Evolutionary conservation across 2,888 invertebrate genomes (phyloP).

Genomic region (Erebia palarica): DNA sequence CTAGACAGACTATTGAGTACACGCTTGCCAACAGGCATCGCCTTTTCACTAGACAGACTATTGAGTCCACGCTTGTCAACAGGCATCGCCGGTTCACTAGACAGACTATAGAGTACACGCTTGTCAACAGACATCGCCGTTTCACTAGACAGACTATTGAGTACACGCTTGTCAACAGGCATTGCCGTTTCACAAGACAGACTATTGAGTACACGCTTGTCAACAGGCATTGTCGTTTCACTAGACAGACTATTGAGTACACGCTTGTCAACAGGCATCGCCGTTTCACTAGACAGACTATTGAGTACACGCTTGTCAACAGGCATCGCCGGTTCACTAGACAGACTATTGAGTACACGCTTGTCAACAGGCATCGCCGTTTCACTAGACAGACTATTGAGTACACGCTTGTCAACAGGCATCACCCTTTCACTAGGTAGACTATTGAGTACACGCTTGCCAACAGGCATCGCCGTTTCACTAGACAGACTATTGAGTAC

Average conservation of each 20-base stretch:
- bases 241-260: too few species aligned
- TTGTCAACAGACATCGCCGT: slow-evolving; percentile 86
- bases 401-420: slow-evolving; percentile 72
- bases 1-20: too few species aligned
- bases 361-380: slow-evolving; percentile 86
- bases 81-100: slow-evolving; percentile 84
- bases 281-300: slow-evolving; percentile 74
- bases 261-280: slow-evolving; percentile 80
- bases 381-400: too few species aligned
- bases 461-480: slow-evolving; percentile 86
- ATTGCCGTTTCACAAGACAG: slow-evolving; percentile 80
- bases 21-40: slow-evolving; percentile 80
- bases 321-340: slow-evolving; percentile 84
- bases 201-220: neutral
- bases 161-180: slow-evolving; percentile 72
- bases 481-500: too few species aligned
- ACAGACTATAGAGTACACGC: too few species aligned
- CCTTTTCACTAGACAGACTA: slow-evolving; percentile 63
- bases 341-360: too few species aligned
- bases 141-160: too few species aligned
- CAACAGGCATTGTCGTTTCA: slow-evolving; percentile 86
- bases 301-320: slow-evolving; percentile 40
- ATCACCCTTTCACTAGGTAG: slow-evolving; percentile 74
- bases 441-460: neutral
- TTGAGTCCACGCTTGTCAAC: slow-evolving; percentile 40